These are phyloP conservation scores for Gymnoscelis rufifasciata DNA, from an alignment of 2,888 invertebrate genomes.

Conservation along the genomic window DNA sequence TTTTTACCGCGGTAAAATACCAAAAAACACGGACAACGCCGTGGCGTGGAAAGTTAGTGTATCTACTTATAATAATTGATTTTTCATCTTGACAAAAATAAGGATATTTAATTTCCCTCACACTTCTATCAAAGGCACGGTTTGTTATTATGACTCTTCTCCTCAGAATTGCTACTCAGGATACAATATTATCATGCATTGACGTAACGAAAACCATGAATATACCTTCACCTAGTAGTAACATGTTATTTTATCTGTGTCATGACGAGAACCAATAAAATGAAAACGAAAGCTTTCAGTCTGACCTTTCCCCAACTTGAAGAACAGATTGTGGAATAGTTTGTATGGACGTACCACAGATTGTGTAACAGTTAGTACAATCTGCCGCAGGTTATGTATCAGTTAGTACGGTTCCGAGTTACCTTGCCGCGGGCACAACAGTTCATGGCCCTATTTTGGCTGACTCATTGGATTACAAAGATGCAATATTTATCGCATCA, in stretches of 20 bases:
- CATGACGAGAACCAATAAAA: conserved; percentile 13
- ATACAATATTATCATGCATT: not conserved
- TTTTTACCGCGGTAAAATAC: no score
- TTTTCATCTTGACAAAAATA: no score
- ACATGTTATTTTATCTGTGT: no score
- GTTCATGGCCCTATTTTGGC: conserved; percentile 34
- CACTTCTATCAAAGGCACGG: no score
- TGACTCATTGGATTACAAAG: conserved; percentile 33
- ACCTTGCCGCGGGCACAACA: conserved; percentile 34
- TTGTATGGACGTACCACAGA: not conserved
- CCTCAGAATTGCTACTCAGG: no score
- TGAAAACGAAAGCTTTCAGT: conserved; percentile 42
- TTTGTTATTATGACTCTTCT: no score
- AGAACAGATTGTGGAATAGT: not conserved
- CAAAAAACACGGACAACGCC: no score
- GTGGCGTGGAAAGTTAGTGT: no score
- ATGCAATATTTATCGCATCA: conserved; percentile 35
- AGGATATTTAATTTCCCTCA: no score
- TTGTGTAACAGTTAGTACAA: conserved; percentile 22
- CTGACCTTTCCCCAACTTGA: conserved; percentile 32
- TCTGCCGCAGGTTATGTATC: conserved; percentile 11
- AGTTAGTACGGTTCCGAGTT: conserved; percentile 37
- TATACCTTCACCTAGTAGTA: not conserved
- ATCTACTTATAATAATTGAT: no score
- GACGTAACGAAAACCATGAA: not conserved